Evolutionary conservation across 2,888 invertebrate species (phyloP), one percentile per base, ranked within the genome.

Genomic region (Gonocerus acuteangulatus): DNA sequence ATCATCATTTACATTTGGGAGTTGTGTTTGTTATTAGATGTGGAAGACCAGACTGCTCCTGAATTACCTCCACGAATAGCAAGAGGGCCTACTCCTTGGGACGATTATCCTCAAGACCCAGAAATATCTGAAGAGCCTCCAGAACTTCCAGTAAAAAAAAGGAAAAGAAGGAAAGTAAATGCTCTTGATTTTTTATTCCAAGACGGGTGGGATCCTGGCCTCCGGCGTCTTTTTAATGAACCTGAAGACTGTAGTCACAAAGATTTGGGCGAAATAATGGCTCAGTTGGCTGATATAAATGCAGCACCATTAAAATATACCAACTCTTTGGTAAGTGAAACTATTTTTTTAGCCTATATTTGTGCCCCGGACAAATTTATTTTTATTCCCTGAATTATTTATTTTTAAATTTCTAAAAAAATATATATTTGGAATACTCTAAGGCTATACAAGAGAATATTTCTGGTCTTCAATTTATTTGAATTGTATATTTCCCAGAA

Each of bases 91-190:
- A 47, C 57, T 19, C 57, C 57, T 32, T 57, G 57, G 57, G 57
- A 57, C 11, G 57, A 57, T 18, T 23, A 22, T 47, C 4, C 27
- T 34, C 2, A 27, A 21, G 32, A 19, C 21, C 13, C 13, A 9
- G 39, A 36, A 22, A 22, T 21, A 21, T 21, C 39, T 21, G 54
- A 52, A 18, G 52, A 68, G 7, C 65, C 66, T 32, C 66, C 67
- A 9, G 62, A 64, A 7, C 52, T 66, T 23, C 66, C 67, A 23
- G 51, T 60, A 9, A 65, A 65, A 27, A 64, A 42, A 23, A 60
- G 63, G 21, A 60, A 32, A 27, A 59, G 51, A 54, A 60, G 48
- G 11, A 57, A 45, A 34, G 39, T 13, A 1, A 48, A 59, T 39
- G 48, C 64, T 7, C 56, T 60, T 15, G 62, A 62, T 47, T 54